These are phyloP conservation scores for Coendou prehensilis DNA, from an alignment of 2,797 vertebrate species.

Conservation along the genomic window DNA sequence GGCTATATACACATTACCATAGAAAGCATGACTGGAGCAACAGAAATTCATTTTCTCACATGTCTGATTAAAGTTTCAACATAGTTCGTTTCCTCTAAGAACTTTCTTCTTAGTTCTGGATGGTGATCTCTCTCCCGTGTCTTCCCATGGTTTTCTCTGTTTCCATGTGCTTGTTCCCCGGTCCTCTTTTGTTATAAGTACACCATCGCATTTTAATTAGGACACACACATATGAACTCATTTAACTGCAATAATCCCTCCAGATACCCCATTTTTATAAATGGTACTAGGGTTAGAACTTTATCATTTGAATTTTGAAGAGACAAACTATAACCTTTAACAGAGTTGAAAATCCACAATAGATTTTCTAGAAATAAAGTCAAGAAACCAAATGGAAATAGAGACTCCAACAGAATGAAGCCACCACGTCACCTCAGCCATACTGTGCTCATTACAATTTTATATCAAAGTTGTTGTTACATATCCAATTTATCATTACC, in stretches of 20 bases:
- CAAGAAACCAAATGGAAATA: neutral
- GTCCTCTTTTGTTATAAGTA: neutral
- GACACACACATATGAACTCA: neutral
- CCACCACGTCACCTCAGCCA: rapidly evolving
- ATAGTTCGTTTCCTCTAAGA: neutral
- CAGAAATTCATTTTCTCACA: neutral
- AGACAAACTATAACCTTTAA: neutral
- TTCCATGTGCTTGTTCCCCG: neutral
- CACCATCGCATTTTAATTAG: neutral
- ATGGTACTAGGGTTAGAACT: neutral
- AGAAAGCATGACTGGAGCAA: neutral
- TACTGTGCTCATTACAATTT: neutral
- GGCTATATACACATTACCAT: neutral
- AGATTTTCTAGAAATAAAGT: neutral
- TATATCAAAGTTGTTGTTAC: neutral
- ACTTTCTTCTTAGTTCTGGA: neutral
- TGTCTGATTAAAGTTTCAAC: neutral
- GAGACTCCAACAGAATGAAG: neutral
- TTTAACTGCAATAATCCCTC: neutral
- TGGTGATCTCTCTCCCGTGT: rapidly evolving
- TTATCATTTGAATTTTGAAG: neutral
- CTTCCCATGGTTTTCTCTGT: no score
- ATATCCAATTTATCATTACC: neutral
- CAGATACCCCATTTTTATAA: neutral
- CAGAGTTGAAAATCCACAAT: neutral